Evolutionary conservation across 1,140 invertebrate species (phyloP), one percentile per base, ranked within the genome.

Genomic region (Plectus sambesii): DNA sequence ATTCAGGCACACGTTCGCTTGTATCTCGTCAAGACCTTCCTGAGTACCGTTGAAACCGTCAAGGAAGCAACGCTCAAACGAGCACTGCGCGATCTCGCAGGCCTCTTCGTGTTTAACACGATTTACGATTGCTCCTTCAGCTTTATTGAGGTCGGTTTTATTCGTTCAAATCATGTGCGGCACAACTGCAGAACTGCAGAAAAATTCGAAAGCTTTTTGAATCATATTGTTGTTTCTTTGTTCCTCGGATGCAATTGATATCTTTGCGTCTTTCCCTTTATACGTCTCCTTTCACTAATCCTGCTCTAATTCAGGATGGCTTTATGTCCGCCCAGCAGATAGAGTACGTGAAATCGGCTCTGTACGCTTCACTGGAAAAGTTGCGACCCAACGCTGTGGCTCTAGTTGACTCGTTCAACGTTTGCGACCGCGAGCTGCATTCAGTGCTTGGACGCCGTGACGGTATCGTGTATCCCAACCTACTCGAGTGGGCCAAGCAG

Each of bases 361-460:
- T 87, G 29, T 80, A 83, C 56, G 76, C 78, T 17, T 71, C 85
- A 17, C 70, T 93, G 24, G 66, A 69, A 2, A 63, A 72, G 1
- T 75, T 94, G 23, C 77, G 88, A 49, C 82, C 83, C 2, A 86
- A 93, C 73, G 85, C 84, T 15, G 81, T 94, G 0, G 79, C 81
- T 4, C 72, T 93, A 8, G 87, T 93, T 0, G 89, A 94, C 69
- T 80, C 83, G 3, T 94, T 92, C 61, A 87, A 92, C 69, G 77
- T 88, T 33, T 75, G 79, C 19, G 89, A 93, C 68, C 77, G 81
- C 53, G 78, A 87, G 30, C 70, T 94, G 6, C 73, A 77, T 19
- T 92, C 87, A 8, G 79, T 84, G 0, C 68, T 94, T 1, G 89
- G 89, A 1, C 76, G 81, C 6, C 87, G 82, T 63, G 89, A 96